Evolutionary conservation across 2,797 vertebrate species (phyloP).

Genomic region (Melanotaenia nigrans): DNA sequence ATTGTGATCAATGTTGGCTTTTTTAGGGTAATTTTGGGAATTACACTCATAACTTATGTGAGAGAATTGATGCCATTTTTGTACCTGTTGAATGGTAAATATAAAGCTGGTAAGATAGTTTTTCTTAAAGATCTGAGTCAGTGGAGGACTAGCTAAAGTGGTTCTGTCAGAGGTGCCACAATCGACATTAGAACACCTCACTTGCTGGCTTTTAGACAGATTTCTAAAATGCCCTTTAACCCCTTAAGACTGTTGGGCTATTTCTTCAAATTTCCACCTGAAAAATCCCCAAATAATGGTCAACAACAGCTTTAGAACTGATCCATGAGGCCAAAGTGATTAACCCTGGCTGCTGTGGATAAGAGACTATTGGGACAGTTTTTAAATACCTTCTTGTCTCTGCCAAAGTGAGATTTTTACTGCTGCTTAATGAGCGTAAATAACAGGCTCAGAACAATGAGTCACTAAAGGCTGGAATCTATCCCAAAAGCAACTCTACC

Average conservation of each 20-base stretch:
- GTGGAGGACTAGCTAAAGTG: not conserved
- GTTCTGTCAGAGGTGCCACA: not conserved
- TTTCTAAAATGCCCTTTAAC: conserved; percentile 9
- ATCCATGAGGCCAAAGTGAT: conserved; percentile 10
- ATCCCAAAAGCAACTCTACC: conserved; percentile 11
- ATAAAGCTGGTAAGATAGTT: conserved; percentile 1
- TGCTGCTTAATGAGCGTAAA: conserved; percentile 28
- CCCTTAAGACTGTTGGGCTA: not conserved
- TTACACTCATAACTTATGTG: not conserved
- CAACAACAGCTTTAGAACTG: not conserved
- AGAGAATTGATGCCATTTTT: not conserved
- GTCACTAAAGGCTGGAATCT: conserved; percentile 7
- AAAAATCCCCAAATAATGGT: conserved; percentile 5
- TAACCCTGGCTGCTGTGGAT: conserved; percentile 3
- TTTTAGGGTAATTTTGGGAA: conserved; percentile 13
- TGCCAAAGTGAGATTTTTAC: conserved; percentile 3
- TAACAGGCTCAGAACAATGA: conserved; percentile 15
- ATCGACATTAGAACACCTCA: not conserved
- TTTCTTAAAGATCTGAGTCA: conserved; percentile 20
- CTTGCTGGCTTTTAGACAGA: not conserved
- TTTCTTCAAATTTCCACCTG: not conserved
- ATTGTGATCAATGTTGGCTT: conserved; percentile 9
- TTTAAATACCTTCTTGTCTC: conserved; percentile 6
- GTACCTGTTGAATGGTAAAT: not conserved
- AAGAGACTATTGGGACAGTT: conserved; percentile 13